Base-by-base conservation (phyloP, 2,888 invertebrate genomes). In the Sialis fuliginosa region DNA sequence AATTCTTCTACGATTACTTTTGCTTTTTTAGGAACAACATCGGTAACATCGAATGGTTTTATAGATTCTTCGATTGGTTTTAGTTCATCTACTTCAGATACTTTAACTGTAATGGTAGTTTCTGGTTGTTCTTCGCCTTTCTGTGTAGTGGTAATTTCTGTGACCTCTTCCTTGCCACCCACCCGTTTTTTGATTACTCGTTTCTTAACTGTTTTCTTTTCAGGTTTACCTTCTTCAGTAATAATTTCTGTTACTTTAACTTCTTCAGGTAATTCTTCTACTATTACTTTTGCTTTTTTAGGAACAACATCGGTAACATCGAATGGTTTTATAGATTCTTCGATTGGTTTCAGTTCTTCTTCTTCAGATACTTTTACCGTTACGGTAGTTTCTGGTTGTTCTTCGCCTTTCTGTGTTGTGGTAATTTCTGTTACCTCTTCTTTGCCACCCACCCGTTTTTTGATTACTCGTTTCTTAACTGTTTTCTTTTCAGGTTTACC, bases 391-490 rank as follows among this genome's bases (percentile, higher is more conserved):
- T 67, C 55, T 52, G 69, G 59, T 60, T 64, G 54, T 54, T 62
- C 65, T 37, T 67, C 65, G 50, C 66, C 66, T 53, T 68, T 68
- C 53, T 68, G 65, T 37, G 64, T 58, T 1, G 60, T 64, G n/a
- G 61, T 58, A 54, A 69, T 67, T 64, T 70, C 64, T 54, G 69
- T 69, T 55, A 52, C 55, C 58, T 60, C 60, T 52, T 54, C 60
- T 43, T 56, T 54, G 4, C 55, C 57, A 9, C 58, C 59, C 48
- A 55, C 53, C 37, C 54, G 57, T 48, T 59, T 62, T 40, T 54
- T 57, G 5, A 51, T 49, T 6, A 48, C 45, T 4, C 57, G 56
- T 40, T 55, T 58, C n/a, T 51, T 51, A 6, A 46, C 56, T n/a
- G 55, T 55, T 46, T 58, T 51, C 48, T 59, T 60, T 44, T 55